These are phyloP conservation scores for Tromatobia lineatoria DNA, from an alignment of 2,888 invertebrate species.

Conservation along the genomic window DNA sequence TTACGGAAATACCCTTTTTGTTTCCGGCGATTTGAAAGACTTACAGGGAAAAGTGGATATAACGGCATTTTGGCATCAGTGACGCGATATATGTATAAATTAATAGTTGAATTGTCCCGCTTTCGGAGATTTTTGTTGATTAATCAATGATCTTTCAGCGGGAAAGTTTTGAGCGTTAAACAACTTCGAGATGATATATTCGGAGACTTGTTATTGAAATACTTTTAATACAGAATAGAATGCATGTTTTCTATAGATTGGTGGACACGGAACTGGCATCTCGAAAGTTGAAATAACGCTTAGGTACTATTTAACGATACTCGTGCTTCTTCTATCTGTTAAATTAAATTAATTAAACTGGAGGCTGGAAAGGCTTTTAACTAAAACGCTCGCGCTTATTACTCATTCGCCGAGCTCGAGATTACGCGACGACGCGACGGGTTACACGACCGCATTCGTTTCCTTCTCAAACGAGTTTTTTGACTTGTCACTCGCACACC, in stretches of 20 bases:
- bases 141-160: constrained; percentile 28
- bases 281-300: constrained; percentile 38
- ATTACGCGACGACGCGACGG: neutral
- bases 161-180: constrained; percentile 56
- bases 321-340: constrained; percentile 60
- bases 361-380: neutral
- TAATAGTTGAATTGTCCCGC: constrained; percentile 25
- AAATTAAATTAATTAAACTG: constrained; percentile 33
- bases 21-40: neutral
- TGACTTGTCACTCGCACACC: neutral
- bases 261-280: neutral
- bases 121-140: neutral
- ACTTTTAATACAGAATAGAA: neutral
- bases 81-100: constrained; percentile 22
- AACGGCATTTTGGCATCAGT: neutral
- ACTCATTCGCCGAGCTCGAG: neutral
- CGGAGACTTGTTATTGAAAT: neutral
- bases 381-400: neutral
- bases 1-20: neutral
- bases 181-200: constrained; percentile 34
- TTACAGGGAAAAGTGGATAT: neutral
- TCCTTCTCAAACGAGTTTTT: constrained; percentile 20
- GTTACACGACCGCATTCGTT: constrained; percentile 22
- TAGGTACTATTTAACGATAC: constrained; percentile 68
- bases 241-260: neutral